phyloP scores from a whole-genome alignment of 2,113 vertebrate genomes.

The Planiliza haematocheilus region DNA sequence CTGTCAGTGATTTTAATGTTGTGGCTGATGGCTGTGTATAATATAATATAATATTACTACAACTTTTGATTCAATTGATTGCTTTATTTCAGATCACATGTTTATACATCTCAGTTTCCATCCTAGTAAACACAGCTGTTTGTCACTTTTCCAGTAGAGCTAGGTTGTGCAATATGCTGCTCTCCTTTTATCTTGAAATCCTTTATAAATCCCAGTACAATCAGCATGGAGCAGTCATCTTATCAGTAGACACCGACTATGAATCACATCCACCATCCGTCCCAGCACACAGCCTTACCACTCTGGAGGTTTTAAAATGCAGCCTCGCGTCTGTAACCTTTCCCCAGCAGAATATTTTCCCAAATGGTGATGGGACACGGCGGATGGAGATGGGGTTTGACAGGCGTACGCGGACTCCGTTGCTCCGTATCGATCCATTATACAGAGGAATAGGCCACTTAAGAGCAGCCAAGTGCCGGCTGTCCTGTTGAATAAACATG shows the following conservation, averaged over 20 bases:
- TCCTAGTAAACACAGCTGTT: slow-evolving; percentile 29
- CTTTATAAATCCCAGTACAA: slow-evolving; percentile 24
- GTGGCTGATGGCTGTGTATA: too few species aligned
- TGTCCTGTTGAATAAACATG: slow-evolving; percentile 65
- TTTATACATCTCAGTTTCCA: not conserved
- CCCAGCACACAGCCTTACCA: slow-evolving; percentile 18
- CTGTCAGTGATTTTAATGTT: too few species aligned
- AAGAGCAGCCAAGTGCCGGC: slow-evolving; percentile 39
- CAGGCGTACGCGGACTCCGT: slow-evolving; percentile 41
- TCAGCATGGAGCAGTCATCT: slow-evolving; percentile 17
- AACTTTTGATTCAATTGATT: not conserved
- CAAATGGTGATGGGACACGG: slow-evolving; percentile 27
- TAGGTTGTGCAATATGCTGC: not conserved
- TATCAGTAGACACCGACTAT: slow-evolving; percentile 1
- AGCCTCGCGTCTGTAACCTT: slow-evolving; percentile 54
- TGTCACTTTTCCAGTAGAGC: not conserved
- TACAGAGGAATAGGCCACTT: slow-evolving; percentile 48
- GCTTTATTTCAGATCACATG: not conserved
- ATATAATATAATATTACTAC: not conserved
- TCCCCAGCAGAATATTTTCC: slow-evolving; percentile 28
- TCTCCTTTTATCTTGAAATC: not conserved
- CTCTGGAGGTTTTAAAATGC: slow-evolving; percentile 50
- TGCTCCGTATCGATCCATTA: slow-evolving; percentile 59
- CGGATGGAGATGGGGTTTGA: slow-evolving; percentile 63
- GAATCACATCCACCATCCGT: slow-evolving; percentile 23